A percentile compares a stretch with the other conserved stretches of the same genome.
Conservation (phyloP, 2,888 invertebrate genomes). For the Meiosimyza decipiens region DNA sequence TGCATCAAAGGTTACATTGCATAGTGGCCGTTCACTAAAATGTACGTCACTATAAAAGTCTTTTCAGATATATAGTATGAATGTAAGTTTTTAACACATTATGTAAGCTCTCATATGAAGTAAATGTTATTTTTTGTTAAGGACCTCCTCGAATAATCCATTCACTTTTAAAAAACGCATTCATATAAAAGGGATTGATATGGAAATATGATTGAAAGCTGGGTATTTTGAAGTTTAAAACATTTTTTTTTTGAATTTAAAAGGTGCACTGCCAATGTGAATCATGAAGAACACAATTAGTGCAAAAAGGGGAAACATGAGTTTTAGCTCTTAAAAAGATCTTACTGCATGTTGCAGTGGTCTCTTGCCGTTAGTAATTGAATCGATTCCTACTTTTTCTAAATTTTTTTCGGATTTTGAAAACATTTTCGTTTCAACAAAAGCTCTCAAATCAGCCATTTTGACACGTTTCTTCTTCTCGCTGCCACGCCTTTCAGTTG, state of each 20-base stretch:
- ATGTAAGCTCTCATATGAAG: not conserved
- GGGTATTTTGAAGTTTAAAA: too few species aligned
- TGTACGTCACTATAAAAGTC: too few species aligned
- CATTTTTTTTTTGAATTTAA: not conserved
- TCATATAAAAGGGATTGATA: too few species aligned
- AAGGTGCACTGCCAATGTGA: not conserved
- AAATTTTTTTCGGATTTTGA: slow-evolving; percentile 92
- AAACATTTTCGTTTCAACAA: slow-evolving; percentile 90
- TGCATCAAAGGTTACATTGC: too few species aligned
- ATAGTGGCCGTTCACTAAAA: too few species aligned
- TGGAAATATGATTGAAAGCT: too few species aligned
- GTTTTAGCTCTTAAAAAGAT: slow-evolving; percentile 40
- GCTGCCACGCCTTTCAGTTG: slow-evolving; percentile 74
- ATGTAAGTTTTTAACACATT: not conserved
- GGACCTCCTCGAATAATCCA: too few species aligned
- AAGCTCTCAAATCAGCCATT: slow-evolving; percentile 90
- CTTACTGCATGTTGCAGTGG: slow-evolving; percentile 75
- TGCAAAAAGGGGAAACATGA: slow-evolving; percentile 3
- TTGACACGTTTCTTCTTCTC: slow-evolving; percentile 90
- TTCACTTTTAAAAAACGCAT: too few species aligned
- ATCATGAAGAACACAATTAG: not conserved
- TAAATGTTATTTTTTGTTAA: too few species aligned
- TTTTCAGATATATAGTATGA: not conserved
- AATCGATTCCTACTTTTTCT: slow-evolving; percentile 86
- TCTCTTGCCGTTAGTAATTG: slow-evolving; percentile 68